A percentile compares a stretch with the other conserved stretches of the same genome.
Evolutionary conservation across 2,888 invertebrate species (phyloP).

Genomic region (Rotaria macrura): DNA sequence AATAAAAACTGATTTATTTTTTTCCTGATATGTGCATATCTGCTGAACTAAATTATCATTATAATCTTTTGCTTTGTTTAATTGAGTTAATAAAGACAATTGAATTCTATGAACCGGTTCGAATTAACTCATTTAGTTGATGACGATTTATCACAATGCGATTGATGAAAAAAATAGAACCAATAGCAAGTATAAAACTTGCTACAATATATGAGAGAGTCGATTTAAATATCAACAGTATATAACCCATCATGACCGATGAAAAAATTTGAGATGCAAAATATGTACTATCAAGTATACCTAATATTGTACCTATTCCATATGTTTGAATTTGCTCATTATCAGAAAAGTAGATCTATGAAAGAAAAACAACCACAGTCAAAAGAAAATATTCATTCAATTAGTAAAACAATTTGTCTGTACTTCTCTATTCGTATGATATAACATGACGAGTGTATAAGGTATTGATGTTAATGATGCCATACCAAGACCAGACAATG

Average conservation of each 20-base stretch:
- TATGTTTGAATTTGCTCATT: not conserved
- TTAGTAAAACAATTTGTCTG: no score
- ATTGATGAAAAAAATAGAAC: conserved; percentile 41
- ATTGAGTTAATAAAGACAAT: not conserved
- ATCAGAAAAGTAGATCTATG: conserved; percentile 37
- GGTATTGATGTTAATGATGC: conserved; percentile 40
- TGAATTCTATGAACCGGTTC: not conserved
- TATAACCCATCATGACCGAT: conserved; percentile 49
- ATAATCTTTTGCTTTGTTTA: no score
- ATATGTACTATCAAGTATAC: conserved; percentile 50
- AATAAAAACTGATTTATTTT: no score
- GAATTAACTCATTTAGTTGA: not conserved
- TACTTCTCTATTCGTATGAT: conserved; percentile 7
- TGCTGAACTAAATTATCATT: no score
- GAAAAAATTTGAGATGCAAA: conserved; percentile 52
- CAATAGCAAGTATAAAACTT: conserved; percentile 47
- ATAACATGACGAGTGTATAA: not conserved
- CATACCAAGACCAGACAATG: conserved; percentile 35
- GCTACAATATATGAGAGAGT: conserved; percentile 50
- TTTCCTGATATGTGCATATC: no score
- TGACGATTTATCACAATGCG: not conserved
- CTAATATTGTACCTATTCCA: not conserved
- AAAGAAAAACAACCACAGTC: conserved; percentile 46
- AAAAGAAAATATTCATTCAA: conserved; percentile 33
- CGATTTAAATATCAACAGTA: conserved; percentile 50